Conservation (phyloP, 1,140 invertebrate species). For the Nephotettix cincticeps region DNA sequence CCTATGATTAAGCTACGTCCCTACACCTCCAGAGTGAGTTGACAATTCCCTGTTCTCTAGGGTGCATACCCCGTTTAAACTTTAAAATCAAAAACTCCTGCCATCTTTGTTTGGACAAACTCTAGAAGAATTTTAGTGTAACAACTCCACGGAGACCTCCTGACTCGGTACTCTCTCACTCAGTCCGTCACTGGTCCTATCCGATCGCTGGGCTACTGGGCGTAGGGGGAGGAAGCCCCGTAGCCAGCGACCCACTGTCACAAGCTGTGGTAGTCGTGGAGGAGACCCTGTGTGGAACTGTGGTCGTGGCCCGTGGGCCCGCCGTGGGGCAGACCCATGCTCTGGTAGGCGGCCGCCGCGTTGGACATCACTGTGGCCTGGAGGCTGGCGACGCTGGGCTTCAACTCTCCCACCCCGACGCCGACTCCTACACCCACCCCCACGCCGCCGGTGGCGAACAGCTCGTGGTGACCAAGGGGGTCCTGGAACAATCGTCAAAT, state of each 20-base stretch:
- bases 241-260: slow-evolving; percentile 45
- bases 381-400: slow-evolving; percentile 38
- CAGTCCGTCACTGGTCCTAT: neutral
- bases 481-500: slow-evolving; percentile 34
- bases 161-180: neutral
- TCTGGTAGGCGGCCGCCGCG: slow-evolving; percentile 36
- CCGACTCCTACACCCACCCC: too few relatives aligned
- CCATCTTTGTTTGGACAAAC: too few relatives aligned
- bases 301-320: slow-evolving; percentile 27
- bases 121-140: too few relatives aligned
- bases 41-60: too few relatives aligned
- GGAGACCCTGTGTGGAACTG: slow-evolving; percentile 35
- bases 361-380: slow-evolving; percentile 39
- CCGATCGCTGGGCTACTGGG: slow-evolving; percentile 45
- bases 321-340: slow-evolving; percentile 21
- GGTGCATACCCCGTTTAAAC: too few relatives aligned
- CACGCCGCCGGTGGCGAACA: slow-evolving; percentile 36
- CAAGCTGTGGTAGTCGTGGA: slow-evolving; percentile 44
- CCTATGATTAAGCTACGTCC: too few relatives aligned
- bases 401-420: slow-evolving; percentile 36
- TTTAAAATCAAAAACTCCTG: too few relatives aligned
- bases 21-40: too few relatives aligned
- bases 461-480: slow-evolving; percentile 32
- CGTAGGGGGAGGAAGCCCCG: too few relatives aligned
- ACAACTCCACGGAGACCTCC: neutral